Evolutionary conservation across 2,888 invertebrate species (phyloP), one percentile per base, ranked within the genome.

Genomic region (Meteorus colon): DNA sequence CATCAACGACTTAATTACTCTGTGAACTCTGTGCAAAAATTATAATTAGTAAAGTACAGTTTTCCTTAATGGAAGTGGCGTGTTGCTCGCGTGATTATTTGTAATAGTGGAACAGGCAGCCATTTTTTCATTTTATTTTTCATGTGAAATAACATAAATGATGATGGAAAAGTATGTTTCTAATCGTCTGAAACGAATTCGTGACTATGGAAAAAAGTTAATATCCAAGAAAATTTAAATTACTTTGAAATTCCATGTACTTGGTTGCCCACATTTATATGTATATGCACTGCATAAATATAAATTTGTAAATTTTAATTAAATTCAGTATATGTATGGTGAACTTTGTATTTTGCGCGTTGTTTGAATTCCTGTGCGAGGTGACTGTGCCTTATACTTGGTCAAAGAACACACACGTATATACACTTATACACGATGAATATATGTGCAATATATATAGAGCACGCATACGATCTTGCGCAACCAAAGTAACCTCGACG

Each of bases 401-500:
- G 55, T 55, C 19, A 55, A 55, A 55, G 19, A n/a, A 19, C 19
- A 24, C 5, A 41, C 41, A 41, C 19, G 55, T 19, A 55, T 55
- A 8, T 24, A 55, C 19, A 19, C 55, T 3, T n/a, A 8, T 10
- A 55, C 8, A 24, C 48, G 14, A 14, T n/a, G 6, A 16, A 48
- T 48, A n/a, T 5, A 16, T 48, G 48, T 5, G n/a, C n/a, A 55
- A 51, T 19, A 55, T 55, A 55, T 55, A 55, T 55, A 55, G 8
- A 55, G 65, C 19, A 37, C 24, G 12, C 3, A 31, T 31, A 34
- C 65, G 24, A 65, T n/a, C 65, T 65, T 29, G 65, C 65, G 6
- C 31, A 31, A 65, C 65, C 59, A 70, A 70, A 70, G 69, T 59
- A 51, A 29, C 59, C 37, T 24, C 12, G 37, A 34, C 59, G 19